These are phyloP conservation scores for Sisyra terminalis DNA, from an alignment of 2,888 invertebrate genomes.

Conservation along the genomic window DNA sequence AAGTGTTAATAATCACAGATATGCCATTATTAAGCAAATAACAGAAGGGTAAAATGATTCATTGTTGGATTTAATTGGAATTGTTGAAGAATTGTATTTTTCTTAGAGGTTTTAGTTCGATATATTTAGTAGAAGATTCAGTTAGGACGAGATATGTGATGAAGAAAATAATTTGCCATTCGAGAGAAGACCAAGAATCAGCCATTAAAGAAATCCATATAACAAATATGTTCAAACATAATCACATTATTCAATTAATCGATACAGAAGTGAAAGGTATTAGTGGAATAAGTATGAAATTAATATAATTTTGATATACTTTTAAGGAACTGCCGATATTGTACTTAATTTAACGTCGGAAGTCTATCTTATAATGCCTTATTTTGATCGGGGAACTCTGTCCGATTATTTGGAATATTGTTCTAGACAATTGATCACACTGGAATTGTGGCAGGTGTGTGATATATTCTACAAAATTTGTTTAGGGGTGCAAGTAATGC, in stretches of 20 bases:
- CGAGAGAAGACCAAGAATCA: slow-evolving; percentile 53
- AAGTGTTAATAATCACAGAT: slow-evolving; percentile 50
- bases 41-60: slow-evolving; percentile 58
- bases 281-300: slow-evolving; percentile 5
- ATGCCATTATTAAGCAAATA: slow-evolving; percentile 48
- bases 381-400: slow-evolving; percentile 60
- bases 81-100: too few relatives aligned
- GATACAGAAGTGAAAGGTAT: slow-evolving; percentile 45
- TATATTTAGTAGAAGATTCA: slow-evolving; percentile 56
- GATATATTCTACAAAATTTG: slow-evolving; percentile 56
- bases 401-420: slow-evolving; percentile 48
- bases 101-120: slow-evolving; percentile 64
- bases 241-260: slow-evolving; percentile 54
- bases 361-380: slow-evolving; percentile 57
- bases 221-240: slow-evolving; percentile 50
- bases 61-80: too few relatives aligned
- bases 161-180: slow-evolving; percentile 68
- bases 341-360: slow-evolving; percentile 51
- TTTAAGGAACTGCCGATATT: slow-evolving; percentile 38
- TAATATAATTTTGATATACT: slow-evolving; percentile 3
- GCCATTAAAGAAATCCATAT: slow-evolving; percentile 60
- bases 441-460: slow-evolving; percentile 47
- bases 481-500: slow-evolving; percentile 56
- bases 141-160: slow-evolving; percentile 51
- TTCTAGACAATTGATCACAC: slow-evolving; percentile 36